Evolutionary conservation across 2,888 invertebrate species (phyloP), one percentile per base, ranked within the genome.

Genomic region (Oxytorus armatus): DNA sequence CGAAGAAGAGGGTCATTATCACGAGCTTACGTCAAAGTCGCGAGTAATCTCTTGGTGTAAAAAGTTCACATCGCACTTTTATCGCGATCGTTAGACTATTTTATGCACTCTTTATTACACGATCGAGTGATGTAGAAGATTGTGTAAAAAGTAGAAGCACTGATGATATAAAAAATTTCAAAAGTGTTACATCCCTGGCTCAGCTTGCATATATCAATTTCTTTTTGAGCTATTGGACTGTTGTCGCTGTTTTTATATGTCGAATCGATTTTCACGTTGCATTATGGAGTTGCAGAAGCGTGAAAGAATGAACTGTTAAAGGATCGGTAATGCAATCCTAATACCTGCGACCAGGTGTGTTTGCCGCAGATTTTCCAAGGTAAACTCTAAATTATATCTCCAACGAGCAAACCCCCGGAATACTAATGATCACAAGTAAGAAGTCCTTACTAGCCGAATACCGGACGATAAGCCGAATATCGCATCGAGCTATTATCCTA

Each of bases 381-480:
- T 51, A 76, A 72, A 36, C 23, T 39, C 44, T 18, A 53, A 55
- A 36, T 53, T 25, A 61, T 42, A 68, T 21, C 51, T 33, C 39
- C 59, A 75, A 72, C 61, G 72, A 82, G 59, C 81, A 75, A 79
- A n/a, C n/a, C 73, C 57, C 70, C 18, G 66, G 84, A 85, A 86
- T 86, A 83, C 82, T 85, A 83, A 86, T 86, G 80, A 16, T 5
- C 61, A 25, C 47, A 57, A 79, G 82, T 83, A 85, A 70, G 75
- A 70, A 79, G 51, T 65, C 33, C 55, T 70, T 65, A 51, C 70
- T 63, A 14, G 57, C 18, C 3, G 16, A 69, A 73, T 68, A n/a
- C 36, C 51, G 79, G 75, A 78, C 81, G 85, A 86, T 83, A 80
- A 85, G 68, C 23, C 23, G 3, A 72, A 74, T 66, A 69, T 25